Conservation (phyloP, 2,113 vertebrate genomes). For the Catharus minimus region DNA sequence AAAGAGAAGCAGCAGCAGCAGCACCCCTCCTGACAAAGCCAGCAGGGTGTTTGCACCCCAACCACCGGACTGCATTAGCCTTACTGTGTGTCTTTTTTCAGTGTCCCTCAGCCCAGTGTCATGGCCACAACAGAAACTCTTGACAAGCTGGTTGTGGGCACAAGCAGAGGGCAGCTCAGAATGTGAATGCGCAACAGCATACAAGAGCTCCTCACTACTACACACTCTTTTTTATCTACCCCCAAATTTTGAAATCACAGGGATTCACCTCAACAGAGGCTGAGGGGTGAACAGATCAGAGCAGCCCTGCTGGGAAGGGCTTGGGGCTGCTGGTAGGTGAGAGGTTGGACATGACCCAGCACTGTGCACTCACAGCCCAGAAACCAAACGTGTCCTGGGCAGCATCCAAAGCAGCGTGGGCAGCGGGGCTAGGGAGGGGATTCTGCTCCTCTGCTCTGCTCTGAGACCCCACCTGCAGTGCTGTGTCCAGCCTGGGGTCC, state of each 20-base stretch:
- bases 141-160: not conserved
- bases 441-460: not conserved
- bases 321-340: rapidly evolving
- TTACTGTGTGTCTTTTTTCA: not conserved
- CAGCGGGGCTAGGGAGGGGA: not conserved
- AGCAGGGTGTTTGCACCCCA: not conserved
- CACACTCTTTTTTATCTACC: not conserved
- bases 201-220: not conserved
- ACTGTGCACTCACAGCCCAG: rapidly evolving
- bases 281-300: not conserved
- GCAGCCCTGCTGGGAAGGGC: rapidly evolving
- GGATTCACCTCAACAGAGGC: not conserved
- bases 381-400: not conserved
- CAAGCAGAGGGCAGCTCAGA: no score
- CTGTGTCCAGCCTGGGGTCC: not conserved
- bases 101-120: not conserved
- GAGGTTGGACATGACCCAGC: not conserved
- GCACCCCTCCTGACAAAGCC: not conserved
- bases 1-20: not conserved
- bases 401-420: rapidly evolving
- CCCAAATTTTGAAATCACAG: not conserved
- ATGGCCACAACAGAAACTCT: not conserved
- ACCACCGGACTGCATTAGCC: not conserved
- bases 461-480: not conserved
- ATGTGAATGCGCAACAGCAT: not conserved